Base-by-base conservation (phyloP, 2,113 vertebrate species). In the Tamias sibiricus region DNA sequence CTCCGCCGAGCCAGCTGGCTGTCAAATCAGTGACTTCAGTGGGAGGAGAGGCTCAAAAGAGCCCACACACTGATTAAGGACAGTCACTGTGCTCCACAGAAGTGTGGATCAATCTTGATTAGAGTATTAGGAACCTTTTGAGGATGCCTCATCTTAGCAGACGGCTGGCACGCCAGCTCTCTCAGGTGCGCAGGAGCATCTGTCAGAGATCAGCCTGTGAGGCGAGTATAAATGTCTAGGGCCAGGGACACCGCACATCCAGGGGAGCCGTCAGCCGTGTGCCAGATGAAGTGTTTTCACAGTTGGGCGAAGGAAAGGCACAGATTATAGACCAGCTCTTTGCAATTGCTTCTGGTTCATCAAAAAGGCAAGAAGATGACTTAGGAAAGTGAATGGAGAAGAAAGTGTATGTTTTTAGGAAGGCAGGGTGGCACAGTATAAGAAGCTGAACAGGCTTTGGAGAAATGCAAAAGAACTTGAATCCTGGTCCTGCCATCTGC, bases 101-200 rank as follows among this genome's bases (percentile, higher is more conserved):
- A 98, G 89, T 81, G 71, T 47, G 71, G 97, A 95, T 97, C 97
- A 91, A 97, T 98, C 97, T 96, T 94, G 62, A 96, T 96, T 96
- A 98, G 94, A 90, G 95, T 37, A 77, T 90, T 37, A 37, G 91
- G 92, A 95, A 93, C 93, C 35, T 87, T 97, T 89, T 0, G 9
- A 97, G 94, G 96, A 96, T 96, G 94, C 87, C 20, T 90, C 0
- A 16, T 57, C 94, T 92, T 4, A 1, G 81, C 62, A 89, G 97
- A 93, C 47, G 77, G 0, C 16, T 90, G 95, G 96, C 92, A 42
- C 7, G 17, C 35, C 0, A 14, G 49, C 57, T 32, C 80, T 91
- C 54, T 95, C 92, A 1, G 1, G 83, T 22, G 87, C 79, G 42
- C 37, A 6, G 81, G 94, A 95, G 35, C 20, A 30, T 64, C 4